Evolutionary conservation across 2,888 invertebrate genomes (phyloP).

Genomic region (Tinea semifulvella): DNA sequence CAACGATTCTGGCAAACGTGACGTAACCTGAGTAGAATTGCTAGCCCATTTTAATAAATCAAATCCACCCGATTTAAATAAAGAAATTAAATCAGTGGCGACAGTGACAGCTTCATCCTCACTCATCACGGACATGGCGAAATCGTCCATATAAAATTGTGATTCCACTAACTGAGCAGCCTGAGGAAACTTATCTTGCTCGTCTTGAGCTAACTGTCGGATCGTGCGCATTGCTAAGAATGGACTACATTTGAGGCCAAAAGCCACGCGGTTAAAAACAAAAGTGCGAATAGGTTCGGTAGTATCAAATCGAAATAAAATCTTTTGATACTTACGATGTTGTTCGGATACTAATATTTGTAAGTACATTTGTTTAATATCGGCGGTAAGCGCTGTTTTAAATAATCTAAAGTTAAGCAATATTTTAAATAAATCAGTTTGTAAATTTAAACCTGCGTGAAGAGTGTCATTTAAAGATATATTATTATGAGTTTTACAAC

Average conservation of each 20-base stretch:
- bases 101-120: not conserved
- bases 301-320: conserved; percentile 17
- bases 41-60: conserved; percentile 15
- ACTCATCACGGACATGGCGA: conserved; percentile 7
- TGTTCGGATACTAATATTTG: not conserved
- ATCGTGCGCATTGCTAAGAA: conserved; percentile 18
- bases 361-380: conserved; percentile 13
- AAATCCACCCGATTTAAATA: conserved; percentile 13
- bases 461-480: conserved; percentile 18
- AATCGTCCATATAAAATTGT: conserved; percentile 20
- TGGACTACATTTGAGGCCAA: conserved; percentile 18
- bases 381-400: conserved; percentile 9
- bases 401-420: conserved; percentile 12
- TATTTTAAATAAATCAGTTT: conserved; percentile 6
- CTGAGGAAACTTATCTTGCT: conserved; percentile 1
- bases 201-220: conserved; percentile 16
- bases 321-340: conserved; percentile 17
- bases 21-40: conserved; percentile 14
- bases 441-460: conserved; percentile 18
- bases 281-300: conserved; percentile 12
- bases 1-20: conserved; percentile 9
- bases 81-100: conserved; percentile 14
- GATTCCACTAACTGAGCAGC: not conserved
- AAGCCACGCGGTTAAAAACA: conserved; percentile 18
- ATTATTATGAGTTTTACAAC: conserved; percentile 11